Conservation (phyloP, 2,888 invertebrate species). For the Augiades crinisus region DNA sequence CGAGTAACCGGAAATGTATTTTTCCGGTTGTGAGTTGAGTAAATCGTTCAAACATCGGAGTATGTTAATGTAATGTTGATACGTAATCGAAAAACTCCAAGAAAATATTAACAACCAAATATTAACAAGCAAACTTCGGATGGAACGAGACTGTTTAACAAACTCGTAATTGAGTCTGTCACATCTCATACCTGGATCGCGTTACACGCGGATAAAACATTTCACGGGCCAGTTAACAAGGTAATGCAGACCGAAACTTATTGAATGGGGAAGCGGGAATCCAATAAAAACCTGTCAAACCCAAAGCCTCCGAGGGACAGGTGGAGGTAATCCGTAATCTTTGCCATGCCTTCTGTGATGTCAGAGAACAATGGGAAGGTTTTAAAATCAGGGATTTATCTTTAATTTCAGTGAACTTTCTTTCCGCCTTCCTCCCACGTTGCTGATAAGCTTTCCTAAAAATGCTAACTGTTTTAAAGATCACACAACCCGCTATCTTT, state of each 20-base stretch:
- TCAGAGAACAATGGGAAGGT: conserved; percentile 17
- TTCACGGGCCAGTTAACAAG: conserved; percentile 62
- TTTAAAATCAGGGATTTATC: conserved; percentile 19
- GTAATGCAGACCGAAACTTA: conserved; percentile 69
- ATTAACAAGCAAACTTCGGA: conserved; percentile 14
- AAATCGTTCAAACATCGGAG: too few species aligned
- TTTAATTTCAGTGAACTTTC: conserved; percentile 4
- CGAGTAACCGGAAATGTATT: not conserved
- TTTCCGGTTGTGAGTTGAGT: too few species aligned
- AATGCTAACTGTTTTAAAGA: too few species aligned
- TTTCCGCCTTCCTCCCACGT: not conserved
- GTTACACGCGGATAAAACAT: conserved; percentile 48
- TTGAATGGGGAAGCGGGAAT: conserved; percentile 69
- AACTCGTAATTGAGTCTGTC: conserved; percentile 29
- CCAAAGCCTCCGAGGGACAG: conserved; percentile 51
- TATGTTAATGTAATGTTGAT: not conserved
- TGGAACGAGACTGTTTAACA: conserved; percentile 1
- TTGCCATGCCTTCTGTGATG: conserved; percentile 7
- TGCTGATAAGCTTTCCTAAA: too few species aligned
- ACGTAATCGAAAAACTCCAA: conserved; percentile 35
- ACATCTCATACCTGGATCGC: conserved; percentile 20
- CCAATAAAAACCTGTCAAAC: conserved; percentile 75
- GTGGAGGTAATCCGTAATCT: conserved; percentile 27
- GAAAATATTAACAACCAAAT: not conserved
- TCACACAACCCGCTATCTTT: too few species aligned